Evolutionary conservation across 2,797 vertebrate species (phyloP), one percentile per base, ranked within the genome.

Genomic region (Onychomys torridus): DNA sequence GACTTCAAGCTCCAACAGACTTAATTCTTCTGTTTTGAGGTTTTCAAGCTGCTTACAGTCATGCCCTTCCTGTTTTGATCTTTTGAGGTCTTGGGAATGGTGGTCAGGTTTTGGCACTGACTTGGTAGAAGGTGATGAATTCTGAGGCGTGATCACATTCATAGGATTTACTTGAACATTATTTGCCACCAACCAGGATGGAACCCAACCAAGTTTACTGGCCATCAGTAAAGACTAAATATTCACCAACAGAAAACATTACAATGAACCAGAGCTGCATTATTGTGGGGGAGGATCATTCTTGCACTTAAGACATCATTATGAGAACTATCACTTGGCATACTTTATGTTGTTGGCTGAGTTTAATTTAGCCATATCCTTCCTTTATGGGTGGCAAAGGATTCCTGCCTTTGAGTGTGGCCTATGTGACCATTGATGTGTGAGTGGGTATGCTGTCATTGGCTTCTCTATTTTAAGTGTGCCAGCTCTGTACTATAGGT

Each of bases 111-210:
- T 96, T 52, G 49, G 49, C 59, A 78, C 23, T 89, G 27, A 46
- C 43, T n/a, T 92, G 61, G 29, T 65, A 84, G 71, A 91, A 86
- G 19, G 29, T 32, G 67, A 34, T 76, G 4, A 55, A 61, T 86
- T 97, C 29, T 73, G 57, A 96, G 92, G 27, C 3, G 3, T 43
- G 27, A 69, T 96, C 27, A 92, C 34, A 85, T 95, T 77, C 71
- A 0, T 87, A 78, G 85, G 40, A 90, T 59, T 91, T 92, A 29
- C 79, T 76, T 69, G 13, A 84, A 63, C 73, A 8, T 85, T 82
- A 85, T 82, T 95, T 94, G 63, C 5, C 23, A 76, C 49, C 17
- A 57, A 0, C 71, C 40, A 94, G 95, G 83, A 71, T 37, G 23
- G 90, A 90, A 86, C 40, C 65, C 71, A 89, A 37, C 71, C n/a